Evolutionary conservation across 2,113 vertebrate species (phyloP).

Genomic region (Catharus fuscescens): DNA sequence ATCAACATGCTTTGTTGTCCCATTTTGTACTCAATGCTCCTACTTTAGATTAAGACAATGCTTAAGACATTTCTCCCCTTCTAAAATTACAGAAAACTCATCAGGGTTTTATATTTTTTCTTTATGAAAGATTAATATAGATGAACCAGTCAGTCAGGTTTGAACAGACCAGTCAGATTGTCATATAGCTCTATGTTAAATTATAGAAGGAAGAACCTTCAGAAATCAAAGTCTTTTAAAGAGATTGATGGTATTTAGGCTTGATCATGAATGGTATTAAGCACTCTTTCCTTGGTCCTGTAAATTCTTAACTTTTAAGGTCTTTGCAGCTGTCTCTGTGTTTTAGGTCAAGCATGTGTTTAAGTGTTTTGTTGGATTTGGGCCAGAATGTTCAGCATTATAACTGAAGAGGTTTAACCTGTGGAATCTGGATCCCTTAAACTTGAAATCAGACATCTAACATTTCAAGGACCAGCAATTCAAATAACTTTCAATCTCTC

Average conservation of each 20-base stretch:
- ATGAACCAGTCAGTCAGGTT: neutral
- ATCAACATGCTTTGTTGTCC: fast-evolving
- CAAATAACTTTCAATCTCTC: conserved; percentile 24
- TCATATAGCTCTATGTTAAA: neutral
- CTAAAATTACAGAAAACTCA: neutral
- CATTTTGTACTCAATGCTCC: neutral
- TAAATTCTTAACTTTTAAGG: conserved; percentile 36
- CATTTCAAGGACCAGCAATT: conserved; percentile 22
- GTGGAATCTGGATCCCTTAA: conserved; percentile 24
- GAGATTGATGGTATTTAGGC: neutral
- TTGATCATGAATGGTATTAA: conserved; percentile 12
- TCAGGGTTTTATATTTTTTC: neutral
- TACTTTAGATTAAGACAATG: neutral
- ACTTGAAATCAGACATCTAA: conserved; percentile 19
- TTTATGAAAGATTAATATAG: neutral
- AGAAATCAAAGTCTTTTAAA: neutral
- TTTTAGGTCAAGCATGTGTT: conserved; percentile 34
- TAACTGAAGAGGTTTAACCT: conserved; percentile 28
- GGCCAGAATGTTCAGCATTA: conserved; percentile 18
- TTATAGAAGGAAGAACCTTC: neutral
- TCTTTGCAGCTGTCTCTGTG: conserved; percentile 11
- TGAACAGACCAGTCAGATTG: neutral
- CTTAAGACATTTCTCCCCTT: neutral
- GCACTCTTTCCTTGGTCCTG: neutral
- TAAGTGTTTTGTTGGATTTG: conserved; percentile 48